phyloP scores from a whole-genome alignment of 2,113 vertebrate species.

The Gallinago media region DNA sequence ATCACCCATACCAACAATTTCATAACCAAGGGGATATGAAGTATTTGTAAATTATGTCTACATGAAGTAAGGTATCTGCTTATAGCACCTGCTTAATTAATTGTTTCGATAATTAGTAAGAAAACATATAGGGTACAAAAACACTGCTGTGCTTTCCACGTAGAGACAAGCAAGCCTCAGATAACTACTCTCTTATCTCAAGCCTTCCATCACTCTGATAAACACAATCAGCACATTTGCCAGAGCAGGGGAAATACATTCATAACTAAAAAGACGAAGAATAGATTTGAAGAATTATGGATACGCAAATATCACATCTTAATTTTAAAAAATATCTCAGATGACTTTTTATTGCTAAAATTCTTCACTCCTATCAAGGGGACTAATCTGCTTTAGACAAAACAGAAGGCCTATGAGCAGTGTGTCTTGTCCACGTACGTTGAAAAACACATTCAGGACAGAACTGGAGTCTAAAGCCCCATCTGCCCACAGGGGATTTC shows the following conservation, averaged over 20 bases:
- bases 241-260: background rate
- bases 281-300: background rate
- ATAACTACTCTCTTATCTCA: background rate
- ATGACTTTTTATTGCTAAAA: background rate
- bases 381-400: background rate
- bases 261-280: background rate
- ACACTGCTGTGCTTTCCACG: background rate
- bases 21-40: background rate
- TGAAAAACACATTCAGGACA: background rate
- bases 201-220: background rate
- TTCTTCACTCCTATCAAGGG: background rate
- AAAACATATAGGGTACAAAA: background rate
- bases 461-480: background rate
- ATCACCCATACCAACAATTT: background rate
- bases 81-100: background rate
- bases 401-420: background rate
- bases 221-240: background rate
- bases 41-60: background rate
- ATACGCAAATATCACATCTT: background rate
- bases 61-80: background rate
- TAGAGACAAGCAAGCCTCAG: background rate
- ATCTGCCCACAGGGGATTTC: background rate
- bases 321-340: background rate
- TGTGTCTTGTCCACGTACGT: accelerated
- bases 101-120: background rate